Evolutionary conservation across 2,113 vertebrate species (phyloP), one percentile per base, ranked within the genome.

Genomic region (Antigone vipio): DNA sequence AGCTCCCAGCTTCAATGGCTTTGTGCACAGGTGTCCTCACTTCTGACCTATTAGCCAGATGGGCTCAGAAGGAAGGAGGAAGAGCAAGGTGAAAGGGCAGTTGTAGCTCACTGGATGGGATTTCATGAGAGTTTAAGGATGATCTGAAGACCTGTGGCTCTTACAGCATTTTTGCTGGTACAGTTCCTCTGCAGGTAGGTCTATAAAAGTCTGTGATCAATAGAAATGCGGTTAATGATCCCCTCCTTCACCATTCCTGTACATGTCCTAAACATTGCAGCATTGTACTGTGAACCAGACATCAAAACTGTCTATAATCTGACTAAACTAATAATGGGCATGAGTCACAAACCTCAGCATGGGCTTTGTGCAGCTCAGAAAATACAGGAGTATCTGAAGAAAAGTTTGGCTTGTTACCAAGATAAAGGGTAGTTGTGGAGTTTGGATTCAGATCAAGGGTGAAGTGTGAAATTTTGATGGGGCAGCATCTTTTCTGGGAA

Each of bases 51-150:
- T 93, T 76, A 90, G 93, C 92, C 92, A 93, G 92, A 38, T 93
- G 93, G 80, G 86, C 77, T 95, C 22, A 16, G 63, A 82, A 92
- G 82, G 85, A 89, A 88, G 68, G 82, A 86, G 85, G 82, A 87
- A 79, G 84, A 92, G 62, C 20, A 4, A 53, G 92, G 96, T 87
- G 77, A 93, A 92, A 87, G 94, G 93, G 89, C 67, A 93, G n/a
- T 30, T 91, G 6, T 11, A 85, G 80, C 74, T 76, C 42, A 6
- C 56, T 73, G 58, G 47, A 53, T 85, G 94, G 77, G 68, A 23
- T 95, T 94, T 85, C 49, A 8, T 27, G 84, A 47, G 76, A 58
- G 32, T 73, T 95, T 89, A 47, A 59, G 47, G 50, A 42, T 55
- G 35, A 7, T 17, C 32, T 56, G 45, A 73, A 92, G 74, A 78